Evolutionary conservation across 2,113 vertebrate species (phyloP).

Genomic region (Misgurnus mizolepis): DNA sequence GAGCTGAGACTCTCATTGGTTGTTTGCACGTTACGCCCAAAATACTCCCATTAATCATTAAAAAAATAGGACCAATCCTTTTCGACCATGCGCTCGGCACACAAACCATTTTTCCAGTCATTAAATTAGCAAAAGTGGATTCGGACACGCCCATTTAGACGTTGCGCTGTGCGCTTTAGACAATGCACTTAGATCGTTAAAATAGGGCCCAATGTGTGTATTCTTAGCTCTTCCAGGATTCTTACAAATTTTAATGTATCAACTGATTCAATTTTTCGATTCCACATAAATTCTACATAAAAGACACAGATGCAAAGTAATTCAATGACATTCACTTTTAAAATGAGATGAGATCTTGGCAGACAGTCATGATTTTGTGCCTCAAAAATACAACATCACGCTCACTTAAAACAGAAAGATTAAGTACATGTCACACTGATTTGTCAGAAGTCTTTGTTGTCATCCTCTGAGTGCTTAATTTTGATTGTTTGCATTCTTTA

Average conservation of each 20-base stretch:
- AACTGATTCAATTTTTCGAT: neutral
- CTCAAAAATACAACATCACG: conserved; percentile 66
- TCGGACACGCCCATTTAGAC: too few relatives aligned
- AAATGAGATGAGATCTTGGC: conserved; percentile 68
- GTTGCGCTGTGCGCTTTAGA: too few relatives aligned
- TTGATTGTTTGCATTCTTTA: conserved; percentile 59
- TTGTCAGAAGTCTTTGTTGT: conserved; percentile 69
- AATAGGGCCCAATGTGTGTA: neutral
- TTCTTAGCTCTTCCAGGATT: neutral
- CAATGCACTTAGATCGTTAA: too few relatives aligned
- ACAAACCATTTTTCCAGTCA: too few relatives aligned
- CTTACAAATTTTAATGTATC: neutral
- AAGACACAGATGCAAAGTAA: conserved; percentile 1
- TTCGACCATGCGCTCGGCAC: too few relatives aligned
- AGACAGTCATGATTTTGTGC: conserved; percentile 67
- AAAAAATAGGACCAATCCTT: too few relatives aligned
- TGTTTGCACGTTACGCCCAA: too few relatives aligned
- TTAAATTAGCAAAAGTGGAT: too few relatives aligned
- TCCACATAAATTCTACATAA: neutral
- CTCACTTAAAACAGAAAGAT: conserved; percentile 69
- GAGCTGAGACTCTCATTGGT: too few relatives aligned
- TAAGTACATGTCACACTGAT: conserved; percentile 70
- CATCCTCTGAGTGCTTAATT: conserved; percentile 71
- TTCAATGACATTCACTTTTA: conserved; percentile 67
- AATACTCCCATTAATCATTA: too few relatives aligned